Conservation (phyloP, 2,797 vertebrate genomes). For the Tiaroga cobitis region DNA sequence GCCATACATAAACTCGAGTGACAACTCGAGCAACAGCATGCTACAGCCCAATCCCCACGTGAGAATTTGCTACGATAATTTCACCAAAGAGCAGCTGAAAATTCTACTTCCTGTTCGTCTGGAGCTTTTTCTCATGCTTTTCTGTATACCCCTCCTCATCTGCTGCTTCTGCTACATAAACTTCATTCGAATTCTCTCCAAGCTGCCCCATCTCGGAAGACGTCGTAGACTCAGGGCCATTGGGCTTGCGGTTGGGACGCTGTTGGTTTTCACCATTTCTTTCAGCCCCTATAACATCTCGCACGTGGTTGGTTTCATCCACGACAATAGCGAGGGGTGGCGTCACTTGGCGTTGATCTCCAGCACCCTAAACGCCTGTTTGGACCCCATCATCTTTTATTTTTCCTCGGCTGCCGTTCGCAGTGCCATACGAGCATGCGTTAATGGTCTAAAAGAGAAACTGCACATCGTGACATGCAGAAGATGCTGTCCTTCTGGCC, state of each 20-base stretch:
- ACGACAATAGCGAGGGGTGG: conserved; percentile 73
- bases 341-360: conserved; percentile 77
- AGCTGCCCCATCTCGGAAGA: conserved; percentile 74
- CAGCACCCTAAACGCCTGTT: conserved; percentile 87
- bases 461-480: conserved; percentile 66
- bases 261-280: conserved; percentile 84
- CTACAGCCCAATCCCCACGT: conserved; percentile 1
- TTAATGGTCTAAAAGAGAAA: conserved; percentile 63
- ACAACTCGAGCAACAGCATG: neutral
- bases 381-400: conserved; percentile 90
- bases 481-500: neutral
- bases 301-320: conserved; percentile 82
- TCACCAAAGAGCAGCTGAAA: conserved; percentile 70
- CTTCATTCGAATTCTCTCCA: conserved; percentile 81
- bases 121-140: conserved; percentile 84
- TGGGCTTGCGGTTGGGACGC: conserved; percentile 80
- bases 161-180: conserved; percentile 86
- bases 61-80: conserved; percentile 79
- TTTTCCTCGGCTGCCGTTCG: conserved; percentile 84
- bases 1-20: conserved; percentile 62
- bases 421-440: conserved; percentile 73
- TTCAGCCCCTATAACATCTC: conserved; percentile 87
- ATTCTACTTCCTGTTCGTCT: conserved; percentile 80
- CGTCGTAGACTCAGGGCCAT: conserved; percentile 78
- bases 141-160: conserved; percentile 83